Conservation (phyloP, 2,797 vertebrate genomes). For the Petrocephalus schoutedeni region DNA sequence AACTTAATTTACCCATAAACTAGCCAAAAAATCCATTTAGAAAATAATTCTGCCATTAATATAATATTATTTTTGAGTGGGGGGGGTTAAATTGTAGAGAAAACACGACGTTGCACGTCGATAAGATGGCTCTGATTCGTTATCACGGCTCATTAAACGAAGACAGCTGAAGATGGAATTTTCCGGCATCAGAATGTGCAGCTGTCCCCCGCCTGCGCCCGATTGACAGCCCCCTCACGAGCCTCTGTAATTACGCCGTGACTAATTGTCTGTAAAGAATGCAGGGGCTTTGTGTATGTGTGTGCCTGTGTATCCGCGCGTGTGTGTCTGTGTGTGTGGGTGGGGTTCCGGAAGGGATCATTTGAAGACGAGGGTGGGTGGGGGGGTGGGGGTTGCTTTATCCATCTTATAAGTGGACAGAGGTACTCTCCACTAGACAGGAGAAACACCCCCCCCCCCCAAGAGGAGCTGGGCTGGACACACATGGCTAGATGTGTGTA, state of each 20-base stretch:
- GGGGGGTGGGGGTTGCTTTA: neutral
- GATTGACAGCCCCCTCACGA: conserved; percentile 71
- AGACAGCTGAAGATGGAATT: neutral
- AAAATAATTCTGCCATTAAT: neutral
- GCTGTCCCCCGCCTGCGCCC: conserved; percentile 55
- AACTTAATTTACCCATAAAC: neutral
- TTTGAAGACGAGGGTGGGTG: neutral
- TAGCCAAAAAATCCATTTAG: neutral
- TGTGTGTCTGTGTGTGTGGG: neutral
- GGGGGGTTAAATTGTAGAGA: neutral
- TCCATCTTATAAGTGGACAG: neutral
- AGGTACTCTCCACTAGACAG: neutral
- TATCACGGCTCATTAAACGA: neutral
- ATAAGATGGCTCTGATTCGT: neutral
- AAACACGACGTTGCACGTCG: neutral
- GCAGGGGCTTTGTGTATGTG: conserved; percentile 49
- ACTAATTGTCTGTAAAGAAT: conserved; percentile 71
- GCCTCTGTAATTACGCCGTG: conserved; percentile 66
- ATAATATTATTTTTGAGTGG: neutral
- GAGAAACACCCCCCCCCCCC: neutral
- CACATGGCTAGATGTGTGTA: neutral
- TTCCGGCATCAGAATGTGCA: conserved; percentile 45
- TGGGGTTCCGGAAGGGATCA: neutral
- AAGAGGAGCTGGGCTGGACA: neutral
- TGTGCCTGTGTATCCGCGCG: conserved; percentile 1